Conservation (phyloP, 2,797 vertebrate species). For the Sardinella longiceps region DNA sequence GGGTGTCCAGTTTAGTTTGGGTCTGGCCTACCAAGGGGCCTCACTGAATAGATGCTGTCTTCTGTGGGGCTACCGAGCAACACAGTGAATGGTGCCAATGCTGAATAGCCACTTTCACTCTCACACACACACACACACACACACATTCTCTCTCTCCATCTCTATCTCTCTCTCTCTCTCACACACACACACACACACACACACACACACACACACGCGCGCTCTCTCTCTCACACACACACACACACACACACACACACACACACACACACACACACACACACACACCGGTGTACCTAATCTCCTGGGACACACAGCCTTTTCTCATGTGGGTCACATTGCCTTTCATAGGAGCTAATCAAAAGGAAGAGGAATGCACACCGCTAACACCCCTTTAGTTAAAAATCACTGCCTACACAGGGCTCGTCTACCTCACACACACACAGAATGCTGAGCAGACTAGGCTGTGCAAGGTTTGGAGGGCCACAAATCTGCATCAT, state of each 20-base stretch:
- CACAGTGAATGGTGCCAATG: no score
- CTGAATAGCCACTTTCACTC: no score
- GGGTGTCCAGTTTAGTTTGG: no score
- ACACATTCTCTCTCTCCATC: background rate
- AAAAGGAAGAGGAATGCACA: conserved; percentile 24
- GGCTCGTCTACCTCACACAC: background rate
- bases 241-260: background rate
- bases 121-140: background rate
- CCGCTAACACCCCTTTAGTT: background rate
- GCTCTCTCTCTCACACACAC: background rate
- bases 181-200: background rate
- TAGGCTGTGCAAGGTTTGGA: no score
- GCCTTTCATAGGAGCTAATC: conserved; percentile 18
- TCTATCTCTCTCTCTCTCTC: no score
- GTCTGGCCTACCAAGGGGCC: no score
- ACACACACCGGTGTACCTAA: background rate
- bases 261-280: no score
- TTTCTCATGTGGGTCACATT: background rate
- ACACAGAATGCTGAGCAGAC: background rate
- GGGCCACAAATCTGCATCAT: no score
- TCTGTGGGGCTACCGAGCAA: no score
- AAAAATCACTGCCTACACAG: background rate
- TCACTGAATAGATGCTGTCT: no score
- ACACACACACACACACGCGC: background rate
- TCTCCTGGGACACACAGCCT: background rate